Percentiles rank a stretch among this genome's conserved stretches.
These are phyloP conservation scores for Heliopora coerulea DNA, from an alignment of 92 coral and sea anemone species.

Conservation along the genomic window DNA sequence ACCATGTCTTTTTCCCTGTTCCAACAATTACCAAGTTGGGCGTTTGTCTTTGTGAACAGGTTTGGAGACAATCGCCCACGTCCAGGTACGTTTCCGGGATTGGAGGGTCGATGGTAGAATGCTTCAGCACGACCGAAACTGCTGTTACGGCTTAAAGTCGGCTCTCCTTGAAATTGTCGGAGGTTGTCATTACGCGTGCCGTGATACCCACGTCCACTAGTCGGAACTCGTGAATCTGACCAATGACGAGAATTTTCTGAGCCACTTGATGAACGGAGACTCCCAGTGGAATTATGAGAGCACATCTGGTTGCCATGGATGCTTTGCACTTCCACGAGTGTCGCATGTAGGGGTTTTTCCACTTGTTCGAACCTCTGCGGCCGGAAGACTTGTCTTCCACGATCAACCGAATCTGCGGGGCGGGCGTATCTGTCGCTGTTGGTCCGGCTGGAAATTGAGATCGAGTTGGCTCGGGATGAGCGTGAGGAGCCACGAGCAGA, in stretches of 20 bases:
- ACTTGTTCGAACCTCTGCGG: background rate
- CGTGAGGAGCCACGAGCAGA: slow-evolving; percentile 13
- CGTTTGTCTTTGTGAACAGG: background rate
- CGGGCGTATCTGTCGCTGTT: background rate
- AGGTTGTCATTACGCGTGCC: background rate
- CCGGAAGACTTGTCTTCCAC: background rate
- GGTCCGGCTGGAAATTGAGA: background rate
- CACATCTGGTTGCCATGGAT: background rate
- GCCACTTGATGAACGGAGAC: background rate
- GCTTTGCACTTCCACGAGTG: slow-evolving; percentile 14
- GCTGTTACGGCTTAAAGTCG: background rate
- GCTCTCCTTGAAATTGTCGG: background rate
- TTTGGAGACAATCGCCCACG: slow-evolving; percentile 8
- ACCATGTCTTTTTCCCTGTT: background rate
- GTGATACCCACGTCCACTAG: background rate
- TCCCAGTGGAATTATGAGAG: slow-evolving; percentile 1
- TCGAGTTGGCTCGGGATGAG: background rate
- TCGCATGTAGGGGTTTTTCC: slow-evolving; percentile 22
- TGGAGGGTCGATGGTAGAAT: background rate
- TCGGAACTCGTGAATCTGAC: background rate
- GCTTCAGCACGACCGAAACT: slow-evolving; percentile 7
- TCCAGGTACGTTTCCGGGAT: background rate
- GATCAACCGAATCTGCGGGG: background rate
- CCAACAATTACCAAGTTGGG: background rate
- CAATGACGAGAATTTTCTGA: slow-evolving; percentile 13